Percentiles rank a stretch among this genome's conserved stretches.
These are phyloP conservation scores for Himalopsyche phryganea DNA, from an alignment of 1,140 invertebrate species.

Conservation along the genomic window DNA sequence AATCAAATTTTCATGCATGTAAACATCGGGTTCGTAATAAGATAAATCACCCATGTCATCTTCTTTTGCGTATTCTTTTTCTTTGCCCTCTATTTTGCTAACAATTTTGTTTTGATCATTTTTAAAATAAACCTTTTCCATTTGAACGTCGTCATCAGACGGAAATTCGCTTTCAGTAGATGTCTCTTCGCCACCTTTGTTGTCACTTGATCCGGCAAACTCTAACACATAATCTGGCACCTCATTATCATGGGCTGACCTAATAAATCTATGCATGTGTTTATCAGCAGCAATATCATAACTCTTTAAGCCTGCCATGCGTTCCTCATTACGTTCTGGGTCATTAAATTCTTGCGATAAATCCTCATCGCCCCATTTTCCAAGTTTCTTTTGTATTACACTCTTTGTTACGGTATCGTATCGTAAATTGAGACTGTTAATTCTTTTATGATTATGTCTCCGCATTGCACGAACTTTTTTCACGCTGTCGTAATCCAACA, in stretches of 20 bases:
- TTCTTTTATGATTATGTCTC: constrained; percentile 30
- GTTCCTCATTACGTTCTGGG: no score
- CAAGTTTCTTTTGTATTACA: constrained; percentile 25
- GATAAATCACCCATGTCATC: constrained; percentile 32
- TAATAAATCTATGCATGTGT: not conserved
- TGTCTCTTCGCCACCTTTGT: no score
- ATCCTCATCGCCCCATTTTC: constrained; percentile 8
- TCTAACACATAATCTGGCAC: constrained; percentile 14
- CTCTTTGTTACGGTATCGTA: constrained; percentile 27
- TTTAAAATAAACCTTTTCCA: not conserved
- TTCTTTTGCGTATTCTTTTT: constrained; percentile 25
- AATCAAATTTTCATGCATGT: constrained; percentile 10
- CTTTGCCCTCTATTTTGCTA: constrained; percentile 1
- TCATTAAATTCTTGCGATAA: not conserved
- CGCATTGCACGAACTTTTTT: constrained; percentile 20
- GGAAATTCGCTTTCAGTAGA: not conserved
- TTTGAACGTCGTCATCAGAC: not conserved
- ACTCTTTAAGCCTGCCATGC: no score
- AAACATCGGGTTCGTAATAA: constrained; percentile 24
- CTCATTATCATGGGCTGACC: constrained; percentile 10
- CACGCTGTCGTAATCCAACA: constrained; percentile 23
- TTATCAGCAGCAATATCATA: not conserved
- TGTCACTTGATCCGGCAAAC: constrained; percentile 5
- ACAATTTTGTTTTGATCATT: not conserved
- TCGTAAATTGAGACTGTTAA: constrained; percentile 27